Evolutionary conservation across 2,113 vertebrate genomes (phyloP).

Genomic region (Cynocephalus volans): DNA sequence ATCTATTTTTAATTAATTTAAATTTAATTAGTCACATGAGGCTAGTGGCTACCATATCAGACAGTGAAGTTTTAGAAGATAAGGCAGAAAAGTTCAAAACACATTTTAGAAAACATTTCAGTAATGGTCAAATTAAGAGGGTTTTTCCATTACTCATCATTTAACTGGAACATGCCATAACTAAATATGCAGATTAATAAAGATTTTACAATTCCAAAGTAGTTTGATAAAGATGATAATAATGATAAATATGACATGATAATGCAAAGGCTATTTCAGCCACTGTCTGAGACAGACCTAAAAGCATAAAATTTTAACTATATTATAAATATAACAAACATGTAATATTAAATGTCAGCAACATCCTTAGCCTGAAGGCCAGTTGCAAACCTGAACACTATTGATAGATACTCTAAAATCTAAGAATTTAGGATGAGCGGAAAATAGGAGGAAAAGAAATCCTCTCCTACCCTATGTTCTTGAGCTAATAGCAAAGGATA

Average conservation of each 20-base stretch:
- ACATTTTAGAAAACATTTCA: constrained; percentile 39
- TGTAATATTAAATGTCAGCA: constrained; percentile 43
- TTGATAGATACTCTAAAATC: background rate
- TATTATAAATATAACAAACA: constrained; percentile 25
- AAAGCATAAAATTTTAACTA: constrained; percentile 12
- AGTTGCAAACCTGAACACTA: background rate
- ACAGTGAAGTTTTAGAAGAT: background rate
- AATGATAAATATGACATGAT: background rate
- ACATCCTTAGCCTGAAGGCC: constrained; percentile 22
- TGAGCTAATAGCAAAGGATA: constrained; percentile 25
- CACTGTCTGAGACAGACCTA: background rate
- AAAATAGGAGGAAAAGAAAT: constrained; percentile 24
- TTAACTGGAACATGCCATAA: constrained; percentile 3
- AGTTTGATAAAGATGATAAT: background rate
- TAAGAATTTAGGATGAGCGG: constrained; percentile 26
- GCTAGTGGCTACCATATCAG: background rate
- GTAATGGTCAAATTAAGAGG: constrained; percentile 27
- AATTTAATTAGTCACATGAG: background rate
- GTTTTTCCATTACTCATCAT: background rate
- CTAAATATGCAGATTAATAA: background rate
- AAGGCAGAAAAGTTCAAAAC: constrained; percentile 17
- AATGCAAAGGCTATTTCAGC: constrained; percentile 30
- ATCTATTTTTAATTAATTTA: constrained; percentile 49
- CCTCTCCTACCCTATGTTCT: background rate
- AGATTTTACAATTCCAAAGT: constrained; percentile 23